Conservation (phyloP, 92 coral and sea anemone species). For the Paramuricea clavata region DNA sequence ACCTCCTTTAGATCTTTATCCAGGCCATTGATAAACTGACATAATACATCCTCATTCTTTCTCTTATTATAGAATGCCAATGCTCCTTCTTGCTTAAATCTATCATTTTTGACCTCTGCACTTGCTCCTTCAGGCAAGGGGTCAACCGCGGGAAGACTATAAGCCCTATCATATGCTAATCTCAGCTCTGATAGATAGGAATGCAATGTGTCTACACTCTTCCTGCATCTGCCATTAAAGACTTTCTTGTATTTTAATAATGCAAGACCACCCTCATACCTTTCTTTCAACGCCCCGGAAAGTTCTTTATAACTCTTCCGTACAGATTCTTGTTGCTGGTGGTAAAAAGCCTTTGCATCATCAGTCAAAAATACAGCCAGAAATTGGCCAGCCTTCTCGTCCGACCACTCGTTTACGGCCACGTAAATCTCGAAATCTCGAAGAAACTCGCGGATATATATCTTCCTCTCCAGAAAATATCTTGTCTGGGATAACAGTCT, state of each 20-base stretch:
- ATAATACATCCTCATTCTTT: no score
- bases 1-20: no score
- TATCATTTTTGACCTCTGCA: no score
- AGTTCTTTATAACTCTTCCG: constrained; percentile 60
- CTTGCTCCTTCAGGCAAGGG: no score
- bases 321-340: constrained; percentile 54
- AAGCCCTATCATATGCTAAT: no score
- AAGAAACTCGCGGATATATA: constrained; percentile 49
- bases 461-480: constrained; percentile 52
- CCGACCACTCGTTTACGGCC: constrained; percentile 58
- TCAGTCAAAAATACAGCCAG: constrained; percentile 54
- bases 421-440: constrained; percentile 57
- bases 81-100: no score
- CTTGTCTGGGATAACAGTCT: constrained; percentile 57
- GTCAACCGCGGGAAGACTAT: no score
- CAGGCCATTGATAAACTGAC: no score
- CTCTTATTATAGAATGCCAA: no score
- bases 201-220: constrained; percentile 64
- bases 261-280: constrained; percentile 67
- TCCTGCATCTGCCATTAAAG: constrained; percentile 27
- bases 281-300: constrained; percentile 53
- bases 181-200: no score
- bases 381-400: constrained; percentile 63
- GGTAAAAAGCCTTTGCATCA: constrained; percentile 61
- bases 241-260: constrained; percentile 66